phyloP scores from a whole-genome alignment of 2,797 vertebrate genomes.

The Anas georgica region DNA sequence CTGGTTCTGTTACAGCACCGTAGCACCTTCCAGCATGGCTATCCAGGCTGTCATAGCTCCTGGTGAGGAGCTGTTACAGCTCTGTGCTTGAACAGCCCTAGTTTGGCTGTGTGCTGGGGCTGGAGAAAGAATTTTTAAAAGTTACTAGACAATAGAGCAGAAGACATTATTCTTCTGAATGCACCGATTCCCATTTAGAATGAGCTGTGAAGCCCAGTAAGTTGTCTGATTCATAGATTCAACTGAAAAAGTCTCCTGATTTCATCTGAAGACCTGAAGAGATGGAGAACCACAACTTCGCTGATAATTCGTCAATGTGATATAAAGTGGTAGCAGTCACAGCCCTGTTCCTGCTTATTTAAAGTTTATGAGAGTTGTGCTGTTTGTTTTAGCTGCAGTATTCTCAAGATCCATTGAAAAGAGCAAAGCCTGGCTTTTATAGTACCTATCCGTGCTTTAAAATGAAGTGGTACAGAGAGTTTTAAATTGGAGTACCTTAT shows the following conservation, averaged over 20 bases:
- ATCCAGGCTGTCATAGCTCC: background rate
- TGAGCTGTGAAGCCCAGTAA: background rate
- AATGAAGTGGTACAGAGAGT: background rate
- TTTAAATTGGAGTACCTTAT: background rate
- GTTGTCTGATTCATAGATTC: background rate
- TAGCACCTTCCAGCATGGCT: background rate
- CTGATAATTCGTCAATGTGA: background rate
- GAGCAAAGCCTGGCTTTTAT: background rate
- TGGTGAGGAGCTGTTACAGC: background rate
- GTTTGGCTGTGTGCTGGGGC: background rate
- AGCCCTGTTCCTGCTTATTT: background rate
- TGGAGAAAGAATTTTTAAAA: background rate
- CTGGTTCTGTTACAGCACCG: background rate
- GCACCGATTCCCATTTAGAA: background rate
- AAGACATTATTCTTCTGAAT: background rate
- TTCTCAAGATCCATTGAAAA: background rate
- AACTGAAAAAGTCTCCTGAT: background rate
- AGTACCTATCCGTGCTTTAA: background rate
- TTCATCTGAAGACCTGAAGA: background rate
- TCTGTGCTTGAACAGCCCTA: background rate
- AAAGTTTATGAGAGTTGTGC: background rate
- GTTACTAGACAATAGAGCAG: background rate
- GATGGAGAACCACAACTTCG: background rate
- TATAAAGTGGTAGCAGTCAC: background rate
- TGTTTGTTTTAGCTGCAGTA: background rate